Evolutionary conservation across 2,113 vertebrate genomes (phyloP).

Genomic region (Colistium nudipinnis): DNA sequence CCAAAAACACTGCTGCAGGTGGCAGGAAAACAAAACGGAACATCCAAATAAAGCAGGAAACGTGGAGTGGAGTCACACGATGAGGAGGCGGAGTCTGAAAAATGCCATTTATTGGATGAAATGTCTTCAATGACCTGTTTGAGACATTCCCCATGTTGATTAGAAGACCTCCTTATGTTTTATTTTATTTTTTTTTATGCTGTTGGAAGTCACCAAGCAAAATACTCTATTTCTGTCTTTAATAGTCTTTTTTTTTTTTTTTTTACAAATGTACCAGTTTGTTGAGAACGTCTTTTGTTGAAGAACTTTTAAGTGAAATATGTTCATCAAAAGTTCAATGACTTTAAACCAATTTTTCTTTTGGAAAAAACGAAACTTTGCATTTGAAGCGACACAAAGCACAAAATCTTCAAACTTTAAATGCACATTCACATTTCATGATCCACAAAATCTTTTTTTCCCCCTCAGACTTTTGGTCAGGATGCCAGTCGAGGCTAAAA

Average conservation of each 20-base stretch:
- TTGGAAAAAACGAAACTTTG: too few relatives aligned
- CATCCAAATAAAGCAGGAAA: neutral
- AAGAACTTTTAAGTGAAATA: too few relatives aligned
- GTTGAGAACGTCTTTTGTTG: neutral
- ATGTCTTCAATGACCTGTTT: conserved; percentile 26
- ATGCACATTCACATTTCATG: too few relatives aligned
- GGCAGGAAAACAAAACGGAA: neutral
- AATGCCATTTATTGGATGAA: neutral
- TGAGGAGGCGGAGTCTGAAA: neutral
- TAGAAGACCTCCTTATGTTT: neutral
- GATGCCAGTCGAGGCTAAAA: neutral
- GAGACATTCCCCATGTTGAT: conserved; percentile 12
- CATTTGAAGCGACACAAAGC: too few relatives aligned
- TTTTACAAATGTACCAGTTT: too few relatives aligned
- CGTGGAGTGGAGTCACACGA: neutral
- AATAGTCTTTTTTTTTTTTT: too few relatives aligned
- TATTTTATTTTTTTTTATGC: neutral
- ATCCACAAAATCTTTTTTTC: too few relatives aligned
- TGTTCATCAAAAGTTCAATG: too few relatives aligned
- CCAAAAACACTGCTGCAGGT: neutral
- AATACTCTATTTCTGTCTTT: neutral
- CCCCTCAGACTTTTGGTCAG: neutral
- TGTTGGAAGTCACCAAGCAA: neutral
- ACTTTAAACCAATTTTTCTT: too few relatives aligned
- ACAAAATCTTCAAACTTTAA: too few relatives aligned